Evolutionary conservation across 2,888 invertebrate species (phyloP).

Genomic region (Thymelicus acteon): DNA sequence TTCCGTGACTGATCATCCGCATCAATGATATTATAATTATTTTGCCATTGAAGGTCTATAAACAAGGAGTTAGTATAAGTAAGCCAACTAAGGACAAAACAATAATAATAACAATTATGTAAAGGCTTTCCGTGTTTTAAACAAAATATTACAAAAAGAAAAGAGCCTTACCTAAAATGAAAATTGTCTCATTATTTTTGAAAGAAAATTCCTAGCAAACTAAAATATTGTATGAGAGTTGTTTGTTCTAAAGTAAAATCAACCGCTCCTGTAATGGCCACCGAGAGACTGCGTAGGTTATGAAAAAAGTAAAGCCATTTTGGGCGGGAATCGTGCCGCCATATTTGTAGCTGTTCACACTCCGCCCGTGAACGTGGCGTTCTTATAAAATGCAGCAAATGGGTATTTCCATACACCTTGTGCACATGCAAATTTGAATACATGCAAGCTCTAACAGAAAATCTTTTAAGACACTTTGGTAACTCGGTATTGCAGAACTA

Average conservation of each 20-base stretch:
- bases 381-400: slow-evolving; percentile 29
- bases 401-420: slow-evolving; percentile 19
- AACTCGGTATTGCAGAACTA: slow-evolving; percentile 3
- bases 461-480: slow-evolving; percentile 19
- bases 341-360: slow-evolving; percentile 58
- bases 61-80: too few species aligned
- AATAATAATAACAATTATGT: too few species aligned
- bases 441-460: slow-evolving; percentile 24
- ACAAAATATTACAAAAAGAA: neutral
- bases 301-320: slow-evolving; percentile 74
- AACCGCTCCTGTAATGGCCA: slow-evolving; percentile 49
- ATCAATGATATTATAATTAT: too few species aligned
- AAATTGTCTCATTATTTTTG: neutral
- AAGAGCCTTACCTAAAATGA: too few species aligned
- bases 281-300: slow-evolving; percentile 66
- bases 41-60: too few species aligned
- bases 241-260: neutral
- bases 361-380: slow-evolving; percentile 35
- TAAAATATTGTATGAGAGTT: neutral
- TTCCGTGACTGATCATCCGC: too few species aligned
- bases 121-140: neutral
- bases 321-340: slow-evolving; percentile 57
- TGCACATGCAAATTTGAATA: slow-evolving; percentile 30
- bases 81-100: too few species aligned
- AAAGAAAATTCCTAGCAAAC: neutral